A percentile compares a stretch with the other conserved stretches of the same genome.
Conservation (phyloP, 1,140 invertebrate species). For the Maconellicoccus hirsutus region DNA sequence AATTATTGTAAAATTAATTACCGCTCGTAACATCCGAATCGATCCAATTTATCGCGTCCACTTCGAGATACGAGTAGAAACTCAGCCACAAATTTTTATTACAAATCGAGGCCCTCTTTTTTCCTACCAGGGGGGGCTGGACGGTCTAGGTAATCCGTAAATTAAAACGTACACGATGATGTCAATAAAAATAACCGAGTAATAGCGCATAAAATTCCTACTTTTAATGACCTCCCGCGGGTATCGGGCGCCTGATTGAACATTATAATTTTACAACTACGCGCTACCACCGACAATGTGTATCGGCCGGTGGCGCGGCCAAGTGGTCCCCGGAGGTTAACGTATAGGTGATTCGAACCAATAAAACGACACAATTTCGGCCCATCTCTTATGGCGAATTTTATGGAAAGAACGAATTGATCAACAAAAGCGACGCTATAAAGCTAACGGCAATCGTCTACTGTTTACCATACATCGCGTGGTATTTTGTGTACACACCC, state of each 20-base stretch:
- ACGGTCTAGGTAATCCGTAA: not conserved
- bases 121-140: too few species aligned
- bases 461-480: not conserved
- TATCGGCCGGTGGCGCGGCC: not conserved
- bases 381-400: not conserved
- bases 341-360: constrained; percentile 10
- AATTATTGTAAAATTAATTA: too few species aligned
- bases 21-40: too few species aligned
- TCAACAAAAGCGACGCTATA: not conserved
- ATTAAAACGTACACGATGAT: not conserved
- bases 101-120: too few species aligned
- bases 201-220: constrained; percentile 16
- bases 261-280: constrained; percentile 18
- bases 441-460: not conserved
- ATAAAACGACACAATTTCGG: constrained; percentile 20
- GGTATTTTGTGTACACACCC: not conserved
- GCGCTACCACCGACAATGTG: not conserved
- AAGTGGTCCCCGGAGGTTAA: constrained; percentile 11
- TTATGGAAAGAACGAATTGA: constrained; percentile 14
- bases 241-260: constrained; percentile 17
- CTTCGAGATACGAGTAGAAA: too few species aligned
- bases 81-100: too few species aligned
- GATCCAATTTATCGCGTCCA: too few species aligned
- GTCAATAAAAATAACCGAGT: constrained; percentile 11
- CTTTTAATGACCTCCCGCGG: constrained; percentile 20